A percentile compares a stretch with the other conserved stretches of the same genome.
Conservation (phyloP, 2,113 vertebrate species). For the Leucoraja erinaceus region DNA sequence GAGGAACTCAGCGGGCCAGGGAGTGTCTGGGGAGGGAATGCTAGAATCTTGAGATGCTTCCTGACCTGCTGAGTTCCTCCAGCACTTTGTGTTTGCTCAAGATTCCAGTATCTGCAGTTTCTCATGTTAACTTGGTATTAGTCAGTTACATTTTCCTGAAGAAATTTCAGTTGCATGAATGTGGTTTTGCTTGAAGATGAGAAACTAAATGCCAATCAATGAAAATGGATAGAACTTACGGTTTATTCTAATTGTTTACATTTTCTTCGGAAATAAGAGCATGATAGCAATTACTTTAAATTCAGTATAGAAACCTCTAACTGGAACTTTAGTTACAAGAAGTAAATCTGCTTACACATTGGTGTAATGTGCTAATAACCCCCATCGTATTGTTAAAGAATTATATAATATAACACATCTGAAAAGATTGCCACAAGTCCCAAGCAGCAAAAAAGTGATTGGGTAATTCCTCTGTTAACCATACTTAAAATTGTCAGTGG, state of each 20-base stretch:
- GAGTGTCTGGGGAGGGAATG: too few relatives aligned
- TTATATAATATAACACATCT: neutral
- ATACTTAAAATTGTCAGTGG: neutral
- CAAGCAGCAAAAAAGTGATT: neutral
- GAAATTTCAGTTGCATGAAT: neutral
- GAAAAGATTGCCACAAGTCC: neutral
- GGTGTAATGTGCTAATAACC: neutral
- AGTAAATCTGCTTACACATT: neutral
- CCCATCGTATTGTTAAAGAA: neutral
- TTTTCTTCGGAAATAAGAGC: too few relatives aligned
- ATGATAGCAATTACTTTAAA: neutral
- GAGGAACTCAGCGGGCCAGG: too few relatives aligned
- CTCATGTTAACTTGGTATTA: constrained; percentile 14
- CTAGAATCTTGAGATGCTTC: too few relatives aligned
- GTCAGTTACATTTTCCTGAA: neutral
- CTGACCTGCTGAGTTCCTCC: too few relatives aligned
- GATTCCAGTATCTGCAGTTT: too few relatives aligned
- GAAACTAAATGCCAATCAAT: too few relatives aligned
- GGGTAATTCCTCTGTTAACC: neutral
- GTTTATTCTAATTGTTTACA: neutral
- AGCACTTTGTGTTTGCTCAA: too few relatives aligned
- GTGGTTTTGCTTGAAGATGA: too few relatives aligned
- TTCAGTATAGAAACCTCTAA: neutral
- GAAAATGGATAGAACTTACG: neutral
- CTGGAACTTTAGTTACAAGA: neutral